A percentile compares a stretch with the other conserved stretches of the same genome.
Conservation (phyloP, 2,113 vertebrate species). For the Heterochromis multidens region DNA sequence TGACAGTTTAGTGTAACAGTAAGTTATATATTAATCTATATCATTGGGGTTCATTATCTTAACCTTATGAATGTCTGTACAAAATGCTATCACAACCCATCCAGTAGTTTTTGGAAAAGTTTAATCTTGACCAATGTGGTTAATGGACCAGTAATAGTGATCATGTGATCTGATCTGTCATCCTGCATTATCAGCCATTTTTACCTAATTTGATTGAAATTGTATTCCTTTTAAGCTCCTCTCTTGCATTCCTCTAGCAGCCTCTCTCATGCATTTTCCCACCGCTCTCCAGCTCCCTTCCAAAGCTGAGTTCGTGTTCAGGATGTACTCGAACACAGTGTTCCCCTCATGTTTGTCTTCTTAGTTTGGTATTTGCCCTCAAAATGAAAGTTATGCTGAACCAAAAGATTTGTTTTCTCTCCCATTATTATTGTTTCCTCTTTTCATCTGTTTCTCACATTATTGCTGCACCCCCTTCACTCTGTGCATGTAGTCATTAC, state of each 20-base stretch:
- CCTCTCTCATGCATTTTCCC: slow-evolving; percentile 13
- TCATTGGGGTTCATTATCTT: not conserved
- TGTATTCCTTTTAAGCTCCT: slow-evolving; percentile 6
- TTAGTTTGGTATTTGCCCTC: slow-evolving; percentile 41
- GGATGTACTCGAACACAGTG: slow-evolving; percentile 54
- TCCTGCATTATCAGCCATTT: not conserved
- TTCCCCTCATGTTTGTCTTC: slow-evolving; percentile 62
- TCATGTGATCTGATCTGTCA: not conserved
- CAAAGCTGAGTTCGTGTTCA: slow-evolving; percentile 6
- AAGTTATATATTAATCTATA: not conserved
- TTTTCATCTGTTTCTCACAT: slow-evolving; percentile 22
- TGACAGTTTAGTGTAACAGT: not conserved
- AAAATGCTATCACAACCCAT: not conserved
- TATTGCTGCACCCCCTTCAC: not conserved
- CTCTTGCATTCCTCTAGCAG: slow-evolving; percentile 31
- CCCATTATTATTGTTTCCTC: slow-evolving; percentile 26
- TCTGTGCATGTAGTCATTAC: not conserved
- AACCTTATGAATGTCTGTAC: not conserved
- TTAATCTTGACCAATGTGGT: not conserved
- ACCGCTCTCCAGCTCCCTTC: slow-evolving; percentile 8
- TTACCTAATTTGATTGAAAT: not conserved
- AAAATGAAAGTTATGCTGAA: slow-evolving; percentile 2
- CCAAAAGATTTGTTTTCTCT: slow-evolving; percentile 50
- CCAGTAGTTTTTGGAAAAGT: rapidly evolving
- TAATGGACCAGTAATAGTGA: not conserved